Base-by-base conservation (phyloP, 2,797 vertebrate genomes). In the Esox masquinongy region DNA sequence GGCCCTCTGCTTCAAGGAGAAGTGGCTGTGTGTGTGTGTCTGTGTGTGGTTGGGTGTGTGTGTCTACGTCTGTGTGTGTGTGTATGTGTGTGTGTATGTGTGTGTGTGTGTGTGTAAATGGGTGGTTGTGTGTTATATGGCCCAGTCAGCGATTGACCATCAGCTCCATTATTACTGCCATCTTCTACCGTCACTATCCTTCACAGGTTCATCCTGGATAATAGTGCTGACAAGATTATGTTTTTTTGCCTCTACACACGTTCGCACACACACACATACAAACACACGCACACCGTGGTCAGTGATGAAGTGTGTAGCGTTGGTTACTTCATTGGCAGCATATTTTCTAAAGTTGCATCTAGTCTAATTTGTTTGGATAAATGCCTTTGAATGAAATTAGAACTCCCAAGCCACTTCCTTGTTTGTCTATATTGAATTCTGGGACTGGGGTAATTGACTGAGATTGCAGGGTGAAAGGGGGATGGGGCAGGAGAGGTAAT, bases 291-390 rank as follows among this genome's bases (percentile, higher is more conserved):
- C 64, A 36, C 19, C 34, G 12, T n/a, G 31, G 31, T 8, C 34
- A 73, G 76, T 83, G 87, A 83, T 36, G 49, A 22, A 81, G 70
- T 68, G 61, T 75, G 7, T 2, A 34, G 68, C 3, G 26, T 69
- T 81, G 74, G 1, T 85, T 80, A 81, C 78, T 70, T 75, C 84
- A 70, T 79, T 2, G 73, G 74, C 81, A 6, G 81, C 80, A 85
- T 75, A 79, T 89, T 79, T 80, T 88, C 80, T 79, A 83, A 90
- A 68, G 83, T 74, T 66, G 59, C 81, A 71, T 78, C 86, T 88
- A 83, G 88, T 89, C 84, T 85, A 86, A 93, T 92, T 92, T 91
- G 88, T 91, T 90, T 89, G 82, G 87, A 92, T 92, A 88, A 93
- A 93, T 92, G 90, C 88, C 77, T 77, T 56, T 61, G 83, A 92